Percentiles rank a stretch among this genome's conserved stretches.
phyloP scores from a whole-genome alignment of 2,888 invertebrate species.

The Hypolimnas misippus region DNA sequence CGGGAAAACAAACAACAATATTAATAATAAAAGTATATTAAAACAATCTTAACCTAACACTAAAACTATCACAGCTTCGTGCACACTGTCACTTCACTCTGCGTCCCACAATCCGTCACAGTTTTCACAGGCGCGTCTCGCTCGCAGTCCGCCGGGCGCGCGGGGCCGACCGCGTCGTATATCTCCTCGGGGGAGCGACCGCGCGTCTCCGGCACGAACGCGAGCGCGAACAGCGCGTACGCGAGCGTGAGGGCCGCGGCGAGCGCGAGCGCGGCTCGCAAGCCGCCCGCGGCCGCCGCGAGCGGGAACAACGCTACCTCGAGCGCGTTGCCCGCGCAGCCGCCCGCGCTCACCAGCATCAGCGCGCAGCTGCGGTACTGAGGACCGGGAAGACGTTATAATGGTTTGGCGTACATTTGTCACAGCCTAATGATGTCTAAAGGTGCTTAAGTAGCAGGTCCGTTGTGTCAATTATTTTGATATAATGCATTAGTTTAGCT shows the following conservation, averaged over 20 bases:
- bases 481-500: no score
- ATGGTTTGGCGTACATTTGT: not conserved
- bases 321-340: constrained; percentile 56
- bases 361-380: constrained; percentile 68
- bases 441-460: no score
- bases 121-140: not conserved
- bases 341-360: constrained; percentile 53
- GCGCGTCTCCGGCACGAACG: constrained; percentile 58
- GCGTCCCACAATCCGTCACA: constrained; percentile 18
- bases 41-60: not conserved
- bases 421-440: no score
- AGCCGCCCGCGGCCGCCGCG: constrained; percentile 47
- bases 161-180: constrained; percentile 45
- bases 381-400: not conserved
- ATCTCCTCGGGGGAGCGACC: constrained; percentile 52
- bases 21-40: no score
- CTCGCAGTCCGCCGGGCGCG: constrained; percentile 56
- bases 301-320: constrained; percentile 59
- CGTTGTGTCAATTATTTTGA: no score
- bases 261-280: constrained; percentile 49
- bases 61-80: constrained; percentile 36
- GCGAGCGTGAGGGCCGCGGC: constrained; percentile 55
- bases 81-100: constrained; percentile 20
- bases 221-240: constrained; percentile 49
- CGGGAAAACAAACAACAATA: no score